Conservation (phyloP, 2,888 invertebrate species). For the Panorpa germanica region DNA sequence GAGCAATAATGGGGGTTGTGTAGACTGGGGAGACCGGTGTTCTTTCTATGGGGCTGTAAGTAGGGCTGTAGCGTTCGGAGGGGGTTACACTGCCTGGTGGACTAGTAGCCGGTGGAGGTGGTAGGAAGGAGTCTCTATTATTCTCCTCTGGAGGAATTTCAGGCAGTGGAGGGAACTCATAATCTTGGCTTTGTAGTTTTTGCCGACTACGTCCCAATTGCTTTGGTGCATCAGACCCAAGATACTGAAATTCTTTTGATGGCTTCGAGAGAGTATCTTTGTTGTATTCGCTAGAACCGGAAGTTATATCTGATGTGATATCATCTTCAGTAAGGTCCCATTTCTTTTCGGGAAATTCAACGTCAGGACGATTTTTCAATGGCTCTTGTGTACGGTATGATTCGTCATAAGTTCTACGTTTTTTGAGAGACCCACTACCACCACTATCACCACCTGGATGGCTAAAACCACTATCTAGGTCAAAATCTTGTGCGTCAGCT, state of each 20-base stretch:
- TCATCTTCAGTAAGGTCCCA: conserved; percentile 58
- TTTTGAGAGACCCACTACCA: conserved; percentile 35
- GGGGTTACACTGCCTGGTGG: conserved; percentile 14
- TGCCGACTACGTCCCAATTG: conserved; percentile 37
- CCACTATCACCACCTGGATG: conserved; percentile 33
- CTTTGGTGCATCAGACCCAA: conserved; percentile 30
- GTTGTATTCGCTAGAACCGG: conserved; percentile 37
- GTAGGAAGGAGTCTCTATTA: conserved; percentile 15
- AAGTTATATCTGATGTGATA: conserved; percentile 30
- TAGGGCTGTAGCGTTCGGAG: conserved; percentile 26
- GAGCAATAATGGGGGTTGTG: conserved; percentile 10
- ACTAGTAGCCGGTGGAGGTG: conserved; percentile 18
- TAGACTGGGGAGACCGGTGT: conserved; percentile 11
- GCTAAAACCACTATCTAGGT: conserved; percentile 30
- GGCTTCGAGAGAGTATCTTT: conserved; percentile 33
- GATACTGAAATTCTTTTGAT: conserved; percentile 40
- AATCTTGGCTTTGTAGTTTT: conserved; percentile 24
- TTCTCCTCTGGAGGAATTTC: conserved; percentile 16
- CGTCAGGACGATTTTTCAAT: conserved; percentile 44
- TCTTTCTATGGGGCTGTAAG: conserved; percentile 22
- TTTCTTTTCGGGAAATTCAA: conserved; percentile 63
- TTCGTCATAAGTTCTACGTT: conserved; percentile 58
- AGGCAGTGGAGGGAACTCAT: conserved; percentile 17
- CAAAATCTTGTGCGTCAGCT: conserved; percentile 20
- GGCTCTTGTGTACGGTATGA: conserved; percentile 75